These are phyloP conservation scores for Drosophila grimshawi DNA, from an alignment of 1,140 invertebrate genomes.

Conservation along the genomic window DNA sequence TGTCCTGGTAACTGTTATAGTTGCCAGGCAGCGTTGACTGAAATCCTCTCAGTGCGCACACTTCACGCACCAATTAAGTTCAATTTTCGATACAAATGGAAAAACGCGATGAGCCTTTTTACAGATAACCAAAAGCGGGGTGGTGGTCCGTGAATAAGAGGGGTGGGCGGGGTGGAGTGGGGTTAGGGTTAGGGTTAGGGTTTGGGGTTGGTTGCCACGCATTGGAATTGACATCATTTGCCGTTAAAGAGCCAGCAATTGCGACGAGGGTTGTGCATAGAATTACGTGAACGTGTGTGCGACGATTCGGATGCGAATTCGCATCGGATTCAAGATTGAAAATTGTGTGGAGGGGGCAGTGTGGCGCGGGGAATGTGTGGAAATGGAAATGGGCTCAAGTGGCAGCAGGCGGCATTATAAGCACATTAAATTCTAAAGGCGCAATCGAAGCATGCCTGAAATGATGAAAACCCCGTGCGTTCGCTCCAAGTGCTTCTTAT, in stretches of 20 bases:
- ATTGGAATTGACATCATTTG: slow-evolving; percentile 80
- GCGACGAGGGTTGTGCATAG: slow-evolving; percentile 48
- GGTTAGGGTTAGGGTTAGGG: too few species aligned
- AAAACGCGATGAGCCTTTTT: slow-evolving; percentile 40
- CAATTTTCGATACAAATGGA: slow-evolving; percentile 68
- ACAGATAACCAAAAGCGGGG: background rate
- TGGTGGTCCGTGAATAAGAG: background rate
- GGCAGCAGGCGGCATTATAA: slow-evolving; percentile 82
- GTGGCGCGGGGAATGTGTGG: slow-evolving; percentile 25
- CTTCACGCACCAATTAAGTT: slow-evolving; percentile 80
- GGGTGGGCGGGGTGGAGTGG: background rate
- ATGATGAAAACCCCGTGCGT: slow-evolving; percentile 55
- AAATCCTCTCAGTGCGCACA: slow-evolving; percentile 59
- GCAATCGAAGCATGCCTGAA: slow-evolving; percentile 74
- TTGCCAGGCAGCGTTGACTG: slow-evolving; percentile 58
- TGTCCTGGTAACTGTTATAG: slow-evolving; percentile 33
- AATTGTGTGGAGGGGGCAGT: slow-evolving; percentile 1
- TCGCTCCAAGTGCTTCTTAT: slow-evolving; percentile 74
- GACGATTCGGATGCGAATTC: slow-evolving; percentile 46
- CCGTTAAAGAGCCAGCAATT: slow-evolving; percentile 56
- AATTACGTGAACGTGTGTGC: slow-evolving; percentile 59
- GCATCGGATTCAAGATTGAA: slow-evolving; percentile 33
- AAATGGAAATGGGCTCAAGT: slow-evolving; percentile 57
- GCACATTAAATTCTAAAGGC: slow-evolving; percentile 82
- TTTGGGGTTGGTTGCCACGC: slow-evolving; percentile 20